Evolutionary conservation across 2,113 vertebrate species (phyloP).

Genomic region (Buteo buteo): DNA sequence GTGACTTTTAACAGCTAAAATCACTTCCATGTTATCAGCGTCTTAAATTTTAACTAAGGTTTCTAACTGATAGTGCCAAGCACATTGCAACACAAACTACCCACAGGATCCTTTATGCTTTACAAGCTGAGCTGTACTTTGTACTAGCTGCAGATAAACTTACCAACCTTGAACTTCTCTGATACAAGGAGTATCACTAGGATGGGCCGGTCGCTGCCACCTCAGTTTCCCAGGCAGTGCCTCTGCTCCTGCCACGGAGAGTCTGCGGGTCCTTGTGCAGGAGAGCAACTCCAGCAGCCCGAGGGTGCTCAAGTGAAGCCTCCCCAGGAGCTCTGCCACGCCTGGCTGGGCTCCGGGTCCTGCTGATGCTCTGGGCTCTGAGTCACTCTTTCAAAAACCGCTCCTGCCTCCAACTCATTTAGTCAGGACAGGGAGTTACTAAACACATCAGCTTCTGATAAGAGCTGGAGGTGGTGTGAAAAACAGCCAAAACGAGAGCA

Average conservation of each 20-base stretch:
- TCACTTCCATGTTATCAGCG: rapidly evolving
- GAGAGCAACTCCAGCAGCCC: not conserved
- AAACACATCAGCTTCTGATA: not conserved
- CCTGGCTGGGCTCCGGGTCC: not conserved
- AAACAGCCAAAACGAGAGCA: rapidly evolving
- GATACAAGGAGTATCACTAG: rapidly evolving
- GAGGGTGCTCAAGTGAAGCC: not conserved
- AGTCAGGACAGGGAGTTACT: not conserved
- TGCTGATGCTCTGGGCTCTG: not conserved
- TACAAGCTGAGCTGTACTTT: not conserved
- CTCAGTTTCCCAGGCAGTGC: not conserved
- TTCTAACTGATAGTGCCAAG: not conserved
- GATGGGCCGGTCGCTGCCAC: not conserved
- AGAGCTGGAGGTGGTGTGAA: not conserved
- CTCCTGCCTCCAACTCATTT: not conserved
- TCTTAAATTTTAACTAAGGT: rapidly evolving
- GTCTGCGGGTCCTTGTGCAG: not conserved
- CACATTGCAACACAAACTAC: not conserved
- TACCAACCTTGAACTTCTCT: not conserved
- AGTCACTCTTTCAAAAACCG: not conserved
- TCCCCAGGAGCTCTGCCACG: not conserved
- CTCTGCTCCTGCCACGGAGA: not conserved
- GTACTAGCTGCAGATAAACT: not conserved
- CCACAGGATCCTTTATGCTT: not conserved
- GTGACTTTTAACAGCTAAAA: not conserved